Conservation (phyloP, 2,888 invertebrate species). For the Pilophorus perplexus region DNA sequence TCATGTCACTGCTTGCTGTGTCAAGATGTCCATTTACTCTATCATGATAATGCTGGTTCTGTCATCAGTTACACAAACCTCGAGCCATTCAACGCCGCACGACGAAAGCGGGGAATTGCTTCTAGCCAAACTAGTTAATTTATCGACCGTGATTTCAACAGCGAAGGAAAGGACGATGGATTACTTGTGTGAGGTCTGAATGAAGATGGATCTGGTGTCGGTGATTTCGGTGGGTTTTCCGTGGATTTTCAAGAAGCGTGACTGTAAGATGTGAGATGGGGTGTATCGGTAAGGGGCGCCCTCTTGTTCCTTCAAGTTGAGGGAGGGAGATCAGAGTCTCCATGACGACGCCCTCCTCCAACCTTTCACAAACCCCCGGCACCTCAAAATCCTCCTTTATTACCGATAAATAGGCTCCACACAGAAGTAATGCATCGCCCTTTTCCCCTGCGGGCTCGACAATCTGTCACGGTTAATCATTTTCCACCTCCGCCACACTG, state of each 20-base stretch:
- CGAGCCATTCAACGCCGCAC: no score
- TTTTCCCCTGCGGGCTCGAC: constrained; percentile 2
- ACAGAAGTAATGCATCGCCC: constrained; percentile 29
- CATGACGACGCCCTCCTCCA: constrained; percentile 25
- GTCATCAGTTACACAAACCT: no score
- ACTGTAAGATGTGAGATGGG: constrained; percentile 28
- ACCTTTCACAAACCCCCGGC: not conserved
- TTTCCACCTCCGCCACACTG: constrained; percentile 18
- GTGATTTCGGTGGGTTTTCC: no score
- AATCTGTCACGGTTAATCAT: constrained; percentile 41
- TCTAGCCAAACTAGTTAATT: no score
- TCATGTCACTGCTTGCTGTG: no score
- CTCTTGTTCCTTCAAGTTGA: constrained; percentile 11
- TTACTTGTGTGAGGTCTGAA: no score
- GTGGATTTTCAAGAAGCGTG: not conserved
- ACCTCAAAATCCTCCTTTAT: constrained; percentile 35
- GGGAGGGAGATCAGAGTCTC: constrained; percentile 19
- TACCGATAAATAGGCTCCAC: constrained; percentile 41
- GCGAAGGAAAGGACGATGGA: no score
- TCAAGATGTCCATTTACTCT: no score
- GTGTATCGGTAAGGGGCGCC: constrained; percentile 23
- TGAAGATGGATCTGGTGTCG: no score
- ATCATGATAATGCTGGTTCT: no score
- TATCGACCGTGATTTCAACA: no score
- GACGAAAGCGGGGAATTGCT: no score